Evolutionary conservation across 2,797 vertebrate species (phyloP).

Genomic region (Enteromius afrohamiltoni): DNA sequence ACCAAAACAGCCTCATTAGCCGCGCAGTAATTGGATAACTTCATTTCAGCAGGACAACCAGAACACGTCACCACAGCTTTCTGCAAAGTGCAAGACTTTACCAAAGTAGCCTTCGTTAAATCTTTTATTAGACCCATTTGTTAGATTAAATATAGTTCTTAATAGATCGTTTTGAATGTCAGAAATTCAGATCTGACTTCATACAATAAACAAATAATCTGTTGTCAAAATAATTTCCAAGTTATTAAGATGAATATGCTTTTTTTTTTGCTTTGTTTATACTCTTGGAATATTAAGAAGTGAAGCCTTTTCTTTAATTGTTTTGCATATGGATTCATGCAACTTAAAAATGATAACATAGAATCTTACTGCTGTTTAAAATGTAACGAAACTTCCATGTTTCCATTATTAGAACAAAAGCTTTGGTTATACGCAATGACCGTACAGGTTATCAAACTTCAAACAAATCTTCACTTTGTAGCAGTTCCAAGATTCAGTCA

Average conservation of each 20-base stretch:
- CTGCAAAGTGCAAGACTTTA: slow-evolving; percentile 91
- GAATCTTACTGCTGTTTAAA: background rate
- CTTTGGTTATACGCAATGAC: background rate
- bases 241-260: background rate
- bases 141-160: background rate
- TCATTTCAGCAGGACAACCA: slow-evolving; percentile 98
- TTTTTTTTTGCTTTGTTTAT: background rate
- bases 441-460: background rate
- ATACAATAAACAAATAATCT: background rate
- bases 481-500: background rate
- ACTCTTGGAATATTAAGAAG: background rate
- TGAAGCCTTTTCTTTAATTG: background rate
- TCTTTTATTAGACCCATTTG: background rate
- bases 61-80: slow-evolving; percentile 94
- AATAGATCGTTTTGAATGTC: background rate
- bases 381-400: background rate
- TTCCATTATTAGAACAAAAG: background rate
- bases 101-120: slow-evolving; percentile 59
- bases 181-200: background rate
- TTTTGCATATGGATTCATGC: background rate
- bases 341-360: background rate
- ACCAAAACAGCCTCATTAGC: slow-evolving; percentile 99
- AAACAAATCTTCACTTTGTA: background rate
- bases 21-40: slow-evolving; percentile 99
- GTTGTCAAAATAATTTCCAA: background rate